A percentile compares a stretch with the other conserved stretches of the same genome.
Evolutionary conservation across 2,797 vertebrate genomes (phyloP).

Genomic region (Gambelia wislizenii): DNA sequence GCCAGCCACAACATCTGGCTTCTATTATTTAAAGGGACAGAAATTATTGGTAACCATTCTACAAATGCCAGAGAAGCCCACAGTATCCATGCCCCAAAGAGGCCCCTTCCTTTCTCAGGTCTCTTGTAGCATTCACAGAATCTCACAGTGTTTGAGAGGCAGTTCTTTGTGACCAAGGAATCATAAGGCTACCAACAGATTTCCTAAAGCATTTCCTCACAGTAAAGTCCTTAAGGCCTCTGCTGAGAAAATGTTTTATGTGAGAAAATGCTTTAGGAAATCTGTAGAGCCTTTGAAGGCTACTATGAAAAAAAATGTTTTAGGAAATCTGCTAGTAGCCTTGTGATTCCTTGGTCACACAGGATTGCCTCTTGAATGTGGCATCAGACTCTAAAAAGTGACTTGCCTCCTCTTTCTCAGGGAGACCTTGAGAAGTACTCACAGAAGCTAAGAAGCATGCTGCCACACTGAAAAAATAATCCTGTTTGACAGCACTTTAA

Average conservation of each 20-base stretch:
- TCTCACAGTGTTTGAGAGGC: slow-evolving; percentile 19
- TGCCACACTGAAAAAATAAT: no score
- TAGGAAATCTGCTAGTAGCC: background rate
- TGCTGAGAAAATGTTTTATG: no score
- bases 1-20: slow-evolving; percentile 71
- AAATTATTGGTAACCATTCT: slow-evolving; percentile 75
- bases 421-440: background rate
- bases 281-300: background rate
- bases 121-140: slow-evolving; percentile 28
- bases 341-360: background rate
- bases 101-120: slow-evolving; percentile 33
- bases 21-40: slow-evolving; percentile 71
- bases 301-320: no score
- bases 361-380: background rate
- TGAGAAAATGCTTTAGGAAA: slow-evolving; percentile 22
- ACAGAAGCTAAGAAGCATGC: background rate
- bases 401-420: background rate
- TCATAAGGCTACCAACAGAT: background rate
- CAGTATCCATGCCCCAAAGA: slow-evolving; percentile 56
- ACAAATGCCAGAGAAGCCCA: slow-evolving; percentile 66
- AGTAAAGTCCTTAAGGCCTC: slow-evolving; percentile 6
- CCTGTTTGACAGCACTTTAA: no score
- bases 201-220: slow-evolving; percentile 20
- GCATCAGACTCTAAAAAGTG: slow-evolving; percentile 1
- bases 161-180: slow-evolving; percentile 3